Percentiles rank a stretch among this genome's conserved stretches.
These are phyloP conservation scores for Seriola rivoliana DNA, from an alignment of 2,113 vertebrate genomes.

Conservation along the genomic window DNA sequence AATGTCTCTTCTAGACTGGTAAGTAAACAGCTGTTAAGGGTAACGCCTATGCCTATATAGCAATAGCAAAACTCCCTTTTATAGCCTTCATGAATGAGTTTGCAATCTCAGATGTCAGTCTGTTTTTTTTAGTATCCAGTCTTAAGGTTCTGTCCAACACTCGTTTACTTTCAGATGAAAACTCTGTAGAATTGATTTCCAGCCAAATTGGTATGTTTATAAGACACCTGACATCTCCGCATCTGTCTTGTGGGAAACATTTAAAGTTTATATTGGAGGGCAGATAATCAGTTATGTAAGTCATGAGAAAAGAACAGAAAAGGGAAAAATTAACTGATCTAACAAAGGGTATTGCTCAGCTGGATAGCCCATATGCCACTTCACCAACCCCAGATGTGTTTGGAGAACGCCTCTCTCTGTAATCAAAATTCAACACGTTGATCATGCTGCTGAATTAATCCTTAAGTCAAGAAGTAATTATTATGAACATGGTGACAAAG, in stretches of 20 bases:
- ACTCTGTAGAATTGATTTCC: too few species aligned
- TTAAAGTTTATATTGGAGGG: not conserved
- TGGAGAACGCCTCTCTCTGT: too few species aligned
- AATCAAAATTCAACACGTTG: not conserved
- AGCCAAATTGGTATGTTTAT: not conserved
- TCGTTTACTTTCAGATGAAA: too few species aligned
- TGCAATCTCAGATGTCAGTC: too few species aligned
- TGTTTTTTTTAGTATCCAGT: too few species aligned
- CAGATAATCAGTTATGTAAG: not conserved
- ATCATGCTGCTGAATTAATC: constrained; percentile 1
- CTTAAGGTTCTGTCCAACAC: too few species aligned
- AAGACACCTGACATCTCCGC: not conserved
- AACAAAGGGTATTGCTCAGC: not conserved
- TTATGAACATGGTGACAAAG: not conserved
- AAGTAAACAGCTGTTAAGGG: too few species aligned
- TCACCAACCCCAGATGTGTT: not conserved
- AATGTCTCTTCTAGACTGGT: too few species aligned
- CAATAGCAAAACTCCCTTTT: too few species aligned
- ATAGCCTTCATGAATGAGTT: too few species aligned
- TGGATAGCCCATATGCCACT: not conserved
- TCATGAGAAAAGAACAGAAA: not conserved
- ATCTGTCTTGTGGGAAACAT: not conserved
- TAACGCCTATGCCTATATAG: too few species aligned
- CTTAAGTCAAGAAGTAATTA: not conserved
- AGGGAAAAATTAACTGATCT: not conserved